phyloP scores from a whole-genome alignment of 2,888 invertebrate genomes.

The Melinaea marsaeus region DNA sequence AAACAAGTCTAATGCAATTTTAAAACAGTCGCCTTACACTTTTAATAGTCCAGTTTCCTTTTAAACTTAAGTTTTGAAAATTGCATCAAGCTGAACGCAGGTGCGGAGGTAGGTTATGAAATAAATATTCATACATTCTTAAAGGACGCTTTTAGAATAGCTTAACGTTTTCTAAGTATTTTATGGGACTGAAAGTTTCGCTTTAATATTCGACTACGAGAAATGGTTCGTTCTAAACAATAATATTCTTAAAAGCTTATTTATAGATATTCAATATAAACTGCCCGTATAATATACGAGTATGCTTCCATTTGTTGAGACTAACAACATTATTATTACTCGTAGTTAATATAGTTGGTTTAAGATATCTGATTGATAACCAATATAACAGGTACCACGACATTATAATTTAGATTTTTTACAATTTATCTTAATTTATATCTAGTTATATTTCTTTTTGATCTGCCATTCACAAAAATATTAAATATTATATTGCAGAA shows the following conservation, averaged over 20 bases:
- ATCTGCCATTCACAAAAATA: no score
- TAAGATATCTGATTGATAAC: no score
- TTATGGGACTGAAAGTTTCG: constrained; percentile 15
- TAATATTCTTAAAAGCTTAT: neutral
- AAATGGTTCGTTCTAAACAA: constrained; percentile 10
- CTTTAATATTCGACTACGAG: constrained; percentile 16
- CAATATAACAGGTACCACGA: no score
- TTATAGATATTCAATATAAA: no score
- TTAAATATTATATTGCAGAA: no score
- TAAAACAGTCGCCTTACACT: neutral
- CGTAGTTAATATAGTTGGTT: no score
- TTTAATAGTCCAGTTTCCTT: constrained; percentile 28
- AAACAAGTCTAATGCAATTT: neutral
- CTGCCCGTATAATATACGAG: no score
- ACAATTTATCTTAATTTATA: no score
- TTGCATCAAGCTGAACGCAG: constrained; percentile 40
- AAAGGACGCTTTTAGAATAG: constrained; percentile 31
- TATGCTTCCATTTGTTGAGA: no score
- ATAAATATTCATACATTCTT: constrained; percentile 41
- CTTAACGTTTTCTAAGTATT: constrained; percentile 24
- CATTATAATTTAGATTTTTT: no score
- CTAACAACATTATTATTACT: no score
- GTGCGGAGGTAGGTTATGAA: constrained; percentile 41
- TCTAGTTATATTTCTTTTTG: no score
- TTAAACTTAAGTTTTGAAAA: constrained; percentile 38